Evolutionary conservation across 2,797 vertebrate species (phyloP), one percentile per base, ranked within the genome.

Genomic region (Liparis tanakae): DNA sequence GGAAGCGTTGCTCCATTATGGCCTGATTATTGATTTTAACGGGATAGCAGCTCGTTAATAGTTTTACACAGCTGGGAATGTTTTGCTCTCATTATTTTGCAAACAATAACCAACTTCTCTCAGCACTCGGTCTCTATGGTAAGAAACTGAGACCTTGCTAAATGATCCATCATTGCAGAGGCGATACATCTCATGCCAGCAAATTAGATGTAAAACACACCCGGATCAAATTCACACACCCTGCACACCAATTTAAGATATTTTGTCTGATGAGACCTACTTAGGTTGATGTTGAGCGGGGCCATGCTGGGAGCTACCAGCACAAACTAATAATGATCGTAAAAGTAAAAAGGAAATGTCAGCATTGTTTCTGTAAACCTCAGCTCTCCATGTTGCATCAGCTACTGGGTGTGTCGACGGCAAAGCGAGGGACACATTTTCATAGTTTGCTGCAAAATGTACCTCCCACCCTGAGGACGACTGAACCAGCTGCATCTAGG

Each of bases 401-500:
- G 25, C 55, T 50, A 41, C 54, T 33, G 22, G 14, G 17, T 50
- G 10, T 43, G 43, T 48, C 33, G 34, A 37, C 68, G 57, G 14
- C 46, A 76, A 50, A 76, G 56, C 7, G 8, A 71, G 74, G 62
- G 22, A 48, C 55, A 61, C 13, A 64, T 72, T 55, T 75, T 44
- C 39, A 66, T 51, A 58, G 46, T 64, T 74, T 61, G 10, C 55
- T 63, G 73, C 57, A 48, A 36, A 69, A 69, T 70, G 25, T 70
- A 44, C 39, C 63, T 51, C 53, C 72, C 30, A 73, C 2, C 41
- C 55, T 25, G n/a, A 76, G 70, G 59, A 64, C 10, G 6, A 13
- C 70, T 76, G 18, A 77, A 64, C 48, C 58, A 25, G 20, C 25
- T 67, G 63, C 18, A 46, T 70, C 76, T 79, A 62, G 74, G 63